Evolutionary conservation across 1,140 invertebrate species (phyloP).

Genomic region (Lepeophtheirus salmonis): DNA sequence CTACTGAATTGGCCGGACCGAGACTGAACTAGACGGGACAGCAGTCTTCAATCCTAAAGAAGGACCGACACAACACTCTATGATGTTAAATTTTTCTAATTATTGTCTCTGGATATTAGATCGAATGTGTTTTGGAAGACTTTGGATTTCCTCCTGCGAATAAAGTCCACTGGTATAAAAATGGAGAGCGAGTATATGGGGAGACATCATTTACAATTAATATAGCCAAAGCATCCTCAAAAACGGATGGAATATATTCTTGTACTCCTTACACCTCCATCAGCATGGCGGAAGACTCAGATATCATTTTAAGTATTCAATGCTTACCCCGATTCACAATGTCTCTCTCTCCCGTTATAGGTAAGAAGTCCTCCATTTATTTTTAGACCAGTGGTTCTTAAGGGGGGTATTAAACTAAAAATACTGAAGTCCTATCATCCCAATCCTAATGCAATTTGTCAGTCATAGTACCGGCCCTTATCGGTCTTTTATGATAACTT

Average conservation of each 20-base stretch:
- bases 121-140: constrained; percentile 57
- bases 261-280: constrained; percentile 61
- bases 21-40: too few relatives aligned
- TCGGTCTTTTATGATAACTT: too few relatives aligned
- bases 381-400: too few relatives aligned
- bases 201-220: constrained; percentile 49
- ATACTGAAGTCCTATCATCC: too few relatives aligned
- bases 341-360: constrained; percentile 24
- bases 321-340: constrained; percentile 36
- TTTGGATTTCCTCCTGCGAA: constrained; percentile 50
- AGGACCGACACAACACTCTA: too few relatives aligned
- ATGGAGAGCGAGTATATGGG: constrained; percentile 45
- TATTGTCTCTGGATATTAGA: constrained; percentile 21
- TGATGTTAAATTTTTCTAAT: too few relatives aligned
- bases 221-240: constrained; percentile 54
- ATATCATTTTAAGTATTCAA: constrained; percentile 49
- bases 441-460: too few relatives aligned
- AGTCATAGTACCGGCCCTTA: too few relatives aligned
- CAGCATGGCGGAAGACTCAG: constrained; percentile 49
- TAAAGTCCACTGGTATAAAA: constrained; percentile 54
- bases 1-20: too few relatives aligned
- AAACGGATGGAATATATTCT: constrained; percentile 62
- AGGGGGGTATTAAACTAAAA: too few relatives aligned
- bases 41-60: too few relatives aligned
- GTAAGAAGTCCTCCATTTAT: too few relatives aligned